Evolutionary conservation across 1,140 invertebrate species (phyloP), one percentile per base, ranked within the genome.

Genomic region (Heliconius nattereri): DNA sequence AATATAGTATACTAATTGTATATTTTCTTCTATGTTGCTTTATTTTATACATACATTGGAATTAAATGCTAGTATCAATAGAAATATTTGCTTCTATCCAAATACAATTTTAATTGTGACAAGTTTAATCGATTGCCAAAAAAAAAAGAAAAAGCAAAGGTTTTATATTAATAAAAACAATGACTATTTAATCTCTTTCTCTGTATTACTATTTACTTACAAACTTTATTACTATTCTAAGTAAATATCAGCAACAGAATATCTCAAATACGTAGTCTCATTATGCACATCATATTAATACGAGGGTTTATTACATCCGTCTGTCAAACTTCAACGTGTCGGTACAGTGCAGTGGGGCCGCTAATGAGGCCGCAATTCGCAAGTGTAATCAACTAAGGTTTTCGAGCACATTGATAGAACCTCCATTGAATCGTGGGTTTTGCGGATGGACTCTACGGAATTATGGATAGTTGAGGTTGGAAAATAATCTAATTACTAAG

Each of bases 291-390:
- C 57, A 60, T 60, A 60, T 26, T 60, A 60, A 23, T 60, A 60
- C 9, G n/a, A 26, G 7, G 57, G 57, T 8, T 60, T 60, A 20
- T 60, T 11, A 60, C 23, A 23, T 23, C 57, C 57, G 57, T 60
- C 57, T 60, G 57, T 60, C 57, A 60, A 60, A 60, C 23, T 60
- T 60, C 57, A 60, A 5, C 57, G 23, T 60, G 7, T 60, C 57
- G 57, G 57, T 13, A 26, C 23, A 9, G 57, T 60, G 26, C 57
- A 60, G 57, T 60, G 0, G 8, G 23, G 57, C 8, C 26, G 2
- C 23, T 60, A 60, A 60, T 60, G 57, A 60, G n/a, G 57, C 57
- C 57, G 23, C 57, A 60, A 60, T 60, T 60, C 57, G 26, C 23
- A 60, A 60, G 57, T 26, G 57, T 60, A 60, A 60, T 60, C 23